Evolutionary conservation across 2,888 invertebrate genomes (phyloP).

Genomic region (Spilosoma lubricipeda): DNA sequence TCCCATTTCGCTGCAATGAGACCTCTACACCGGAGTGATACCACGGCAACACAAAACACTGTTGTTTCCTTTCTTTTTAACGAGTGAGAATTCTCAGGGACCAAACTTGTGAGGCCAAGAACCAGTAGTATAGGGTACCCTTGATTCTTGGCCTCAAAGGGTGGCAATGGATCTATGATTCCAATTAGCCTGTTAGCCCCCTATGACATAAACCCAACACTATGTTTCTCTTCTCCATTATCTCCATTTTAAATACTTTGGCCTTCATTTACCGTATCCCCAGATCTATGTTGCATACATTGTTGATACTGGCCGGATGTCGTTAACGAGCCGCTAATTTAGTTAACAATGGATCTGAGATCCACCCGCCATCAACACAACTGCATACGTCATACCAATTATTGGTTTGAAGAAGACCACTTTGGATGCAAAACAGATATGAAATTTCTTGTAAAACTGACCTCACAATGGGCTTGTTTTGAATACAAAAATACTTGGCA

Average conservation of each 20-base stretch:
- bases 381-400: background rate
- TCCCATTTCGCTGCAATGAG: too few relatives aligned
- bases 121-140: too few relatives aligned
- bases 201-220: background rate
- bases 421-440: background rate
- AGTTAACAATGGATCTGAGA: conserved; percentile 6
- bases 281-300: background rate
- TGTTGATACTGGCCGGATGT: conserved; percentile 7
- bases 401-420: background rate
- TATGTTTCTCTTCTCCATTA: background rate
- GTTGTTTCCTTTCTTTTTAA: too few relatives aligned
- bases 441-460: background rate
- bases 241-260: background rate
- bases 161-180: too few relatives aligned
- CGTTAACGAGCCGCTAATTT: conserved; percentile 6
- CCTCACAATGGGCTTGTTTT: background rate
- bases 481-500: background rate
- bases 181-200: too few relatives aligned
- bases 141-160: too few relatives aligned
- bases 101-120: too few relatives aligned
- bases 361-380: background rate
- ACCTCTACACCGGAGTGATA: too few relatives aligned
- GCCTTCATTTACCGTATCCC: background rate
- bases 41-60: too few relatives aligned
- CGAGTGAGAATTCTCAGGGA: too few relatives aligned